Evolutionary conservation across 2,113 vertebrate species (phyloP).

Genomic region (Cynoglossus semilaevis): DNA sequence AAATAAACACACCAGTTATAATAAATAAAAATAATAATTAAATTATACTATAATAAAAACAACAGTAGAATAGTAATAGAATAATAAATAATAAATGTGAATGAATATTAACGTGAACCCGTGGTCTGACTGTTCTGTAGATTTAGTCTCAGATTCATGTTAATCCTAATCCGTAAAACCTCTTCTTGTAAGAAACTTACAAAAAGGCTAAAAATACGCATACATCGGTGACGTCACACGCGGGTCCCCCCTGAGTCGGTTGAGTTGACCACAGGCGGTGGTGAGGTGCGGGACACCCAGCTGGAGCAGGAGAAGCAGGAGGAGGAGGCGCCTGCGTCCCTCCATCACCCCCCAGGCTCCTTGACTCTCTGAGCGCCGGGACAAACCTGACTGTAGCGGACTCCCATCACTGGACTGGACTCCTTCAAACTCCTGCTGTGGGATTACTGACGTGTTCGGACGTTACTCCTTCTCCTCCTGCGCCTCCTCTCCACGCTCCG

Average conservation of each 20-base stretch:
- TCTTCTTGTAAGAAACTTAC: no score
- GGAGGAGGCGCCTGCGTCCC: slow-evolving; percentile 29
- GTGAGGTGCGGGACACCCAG: slow-evolving; percentile 56
- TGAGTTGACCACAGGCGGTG: slow-evolving; percentile 11
- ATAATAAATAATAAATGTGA: no score
- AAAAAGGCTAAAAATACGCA: no score
- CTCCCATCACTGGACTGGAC: slow-evolving; percentile 31
- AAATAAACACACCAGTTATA: no score
- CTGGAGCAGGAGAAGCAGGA: slow-evolving; percentile 65
- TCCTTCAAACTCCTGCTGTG: not conserved
- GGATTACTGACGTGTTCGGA: slow-evolving; percentile 17
- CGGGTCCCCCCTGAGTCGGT: slow-evolving; percentile 12
- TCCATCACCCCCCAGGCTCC: slow-evolving; percentile 64
- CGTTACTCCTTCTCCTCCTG: not conserved
- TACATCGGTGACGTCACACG: slow-evolving; percentile 52
- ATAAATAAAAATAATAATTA: no score
- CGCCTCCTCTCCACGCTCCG: not conserved
- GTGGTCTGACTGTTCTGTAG: no score
- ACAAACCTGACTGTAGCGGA: slow-evolving; percentile 30
- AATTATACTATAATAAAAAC: no score
- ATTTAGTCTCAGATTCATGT: no score
- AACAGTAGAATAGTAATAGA: no score
- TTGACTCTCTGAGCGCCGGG: slow-evolving; percentile 57
- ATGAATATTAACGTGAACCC: no score
- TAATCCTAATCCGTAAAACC: no score